These are phyloP conservation scores for Eurypyga helias DNA, from an alignment of 2,113 vertebrate species.

Conservation along the genomic window DNA sequence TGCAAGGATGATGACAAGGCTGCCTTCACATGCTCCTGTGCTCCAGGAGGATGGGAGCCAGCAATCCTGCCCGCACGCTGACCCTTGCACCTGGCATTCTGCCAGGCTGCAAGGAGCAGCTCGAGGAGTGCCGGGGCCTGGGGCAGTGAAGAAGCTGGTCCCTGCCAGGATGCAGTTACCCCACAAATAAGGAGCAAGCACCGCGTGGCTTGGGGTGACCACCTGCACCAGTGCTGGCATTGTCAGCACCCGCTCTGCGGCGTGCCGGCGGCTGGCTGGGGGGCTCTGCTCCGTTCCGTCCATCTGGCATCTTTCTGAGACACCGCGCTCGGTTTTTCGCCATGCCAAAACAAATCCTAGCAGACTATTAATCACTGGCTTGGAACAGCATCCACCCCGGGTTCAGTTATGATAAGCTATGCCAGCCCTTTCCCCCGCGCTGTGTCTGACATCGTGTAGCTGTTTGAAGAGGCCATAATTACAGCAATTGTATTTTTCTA, in stretches of 20 bases:
- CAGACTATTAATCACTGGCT: conserved; percentile 55
- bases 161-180: not conserved
- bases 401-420: not conserved
- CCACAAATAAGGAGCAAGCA: not conserved
- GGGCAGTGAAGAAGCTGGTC: not conserved
- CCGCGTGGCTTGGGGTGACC: not conserved
- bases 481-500: conserved; percentile 24
- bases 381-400: not conserved
- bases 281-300: not conserved
- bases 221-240: not conserved
- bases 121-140: not conserved
- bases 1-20: not conserved
- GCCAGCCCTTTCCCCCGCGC: not conserved
- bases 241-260: not conserved
- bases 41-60: not conserved
- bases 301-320: conserved; percentile 52
- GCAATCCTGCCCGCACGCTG: rapidly evolving
- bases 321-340: not conserved
- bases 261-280: not conserved
- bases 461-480: conserved; percentile 26
- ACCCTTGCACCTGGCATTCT: rapidly evolving
- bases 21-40: not conserved
- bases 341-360: conserved; percentile 48
- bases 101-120: not conserved
- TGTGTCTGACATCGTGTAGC: conserved; percentile 16